Evolutionary conservation across 2,888 invertebrate genomes (phyloP), one percentile per base, ranked within the genome.

Genomic region (Invenusta paracnida): DNA sequence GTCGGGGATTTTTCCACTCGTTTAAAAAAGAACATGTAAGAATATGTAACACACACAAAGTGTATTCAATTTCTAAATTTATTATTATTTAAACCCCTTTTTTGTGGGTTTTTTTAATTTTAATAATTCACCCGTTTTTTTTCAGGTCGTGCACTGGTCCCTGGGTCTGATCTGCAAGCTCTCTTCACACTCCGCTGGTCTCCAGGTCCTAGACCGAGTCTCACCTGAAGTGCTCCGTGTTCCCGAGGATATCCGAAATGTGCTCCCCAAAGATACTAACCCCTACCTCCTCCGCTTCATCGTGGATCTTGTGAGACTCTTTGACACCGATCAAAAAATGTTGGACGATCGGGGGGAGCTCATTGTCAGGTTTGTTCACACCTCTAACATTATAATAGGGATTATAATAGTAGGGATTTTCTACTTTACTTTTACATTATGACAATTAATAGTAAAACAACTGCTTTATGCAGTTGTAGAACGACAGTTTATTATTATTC

Each of bases 271-370:
- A 25, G 88, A 88, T 29, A 88, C 90, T 73, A 91, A 91, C 87
- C 91, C 90, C 66, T 93, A 93, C 88, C 97, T 98, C 91, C 94
- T 95, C 86, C 95, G 96, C 91, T 97, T 98, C 91, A 94, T 98
- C 88, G 93, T 95, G 81, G 95, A 95, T 89, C 92, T 99, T 86
- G 92, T 98, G 87, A 93, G 95, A 88, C 92, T 96, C 86, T 96
- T 99, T 91, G 94, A 95, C 85, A 94, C 94, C 13, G 97, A 98
- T 89, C 94, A 94, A 87, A 93, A 94, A 86, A 93, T 98, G 86
- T 92, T 98, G 86, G 96, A 97, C 90, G 96, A 96, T 89, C 93
- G 96, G 89, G 98, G 98, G 0, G 94, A 96, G 31, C 96, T 98
- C 89, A 98, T 99, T 87, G 96, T 99, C 88, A 94, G 97, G 96